Conservation (phyloP, 1,140 invertebrate species). For the Drosophila willistoni region DNA sequence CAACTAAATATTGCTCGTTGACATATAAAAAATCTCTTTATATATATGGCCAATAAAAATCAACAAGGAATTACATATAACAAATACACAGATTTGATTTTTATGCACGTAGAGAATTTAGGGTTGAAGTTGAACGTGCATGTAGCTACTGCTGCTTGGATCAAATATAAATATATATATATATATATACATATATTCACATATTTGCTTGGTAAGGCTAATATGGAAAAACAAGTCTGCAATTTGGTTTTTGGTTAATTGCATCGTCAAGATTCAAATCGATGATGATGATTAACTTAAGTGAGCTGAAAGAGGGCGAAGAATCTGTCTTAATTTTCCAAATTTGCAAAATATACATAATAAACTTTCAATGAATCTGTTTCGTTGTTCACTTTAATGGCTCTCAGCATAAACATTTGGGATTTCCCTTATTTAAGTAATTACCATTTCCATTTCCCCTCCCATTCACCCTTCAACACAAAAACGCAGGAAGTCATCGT, state of each 20-base stretch:
- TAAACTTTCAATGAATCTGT: not conserved
- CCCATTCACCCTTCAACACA: conserved; percentile 8
- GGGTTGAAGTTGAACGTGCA: conserved; percentile 1
- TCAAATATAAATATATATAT: conserved; percentile 20
- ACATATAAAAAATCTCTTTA: conserved; percentile 60
- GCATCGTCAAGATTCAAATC: not conserved
- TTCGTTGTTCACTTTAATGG: not conserved
- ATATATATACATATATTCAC: not conserved
- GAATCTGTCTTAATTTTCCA: not conserved
- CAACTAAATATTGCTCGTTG: conserved; percentile 42
- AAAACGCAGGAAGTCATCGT: conserved; percentile 12
- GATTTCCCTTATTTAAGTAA: conserved; percentile 3
- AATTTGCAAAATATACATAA: not conserved
- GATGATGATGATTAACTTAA: not conserved
- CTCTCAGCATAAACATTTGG: conserved; percentile 4
- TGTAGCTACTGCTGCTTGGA: conserved; percentile 46
- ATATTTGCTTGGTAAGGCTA: conserved; percentile 41
- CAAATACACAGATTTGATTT: conserved; percentile 74
- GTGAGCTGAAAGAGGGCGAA: not conserved
- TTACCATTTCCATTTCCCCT: conserved; percentile 7
- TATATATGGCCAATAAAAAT: conserved; percentile 35
- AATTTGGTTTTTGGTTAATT: not conserved
- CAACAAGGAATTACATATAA: conserved; percentile 67
- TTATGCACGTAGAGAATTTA: conserved; percentile 62
- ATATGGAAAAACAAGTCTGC: conserved; percentile 40